These are phyloP conservation scores for Cyprinodon variegatus DNA, from an alignment of 2,113 vertebrate species.

Conservation along the genomic window DNA sequence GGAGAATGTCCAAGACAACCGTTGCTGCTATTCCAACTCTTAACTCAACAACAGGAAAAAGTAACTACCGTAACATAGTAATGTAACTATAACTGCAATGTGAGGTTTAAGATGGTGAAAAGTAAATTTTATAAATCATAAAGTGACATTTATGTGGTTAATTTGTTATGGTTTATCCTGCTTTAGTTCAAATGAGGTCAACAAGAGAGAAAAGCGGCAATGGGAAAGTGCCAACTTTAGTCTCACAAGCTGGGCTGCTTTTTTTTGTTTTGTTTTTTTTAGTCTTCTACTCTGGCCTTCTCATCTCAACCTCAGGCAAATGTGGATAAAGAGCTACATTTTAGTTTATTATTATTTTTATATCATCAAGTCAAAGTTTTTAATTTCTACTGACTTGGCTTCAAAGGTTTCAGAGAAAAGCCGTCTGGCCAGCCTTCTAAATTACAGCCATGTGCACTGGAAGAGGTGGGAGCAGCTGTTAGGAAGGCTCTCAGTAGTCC, in stretches of 20 bases:
- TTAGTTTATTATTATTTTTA: slow-evolving; percentile 66
- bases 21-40: slow-evolving; percentile 54
- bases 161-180: slow-evolving; percentile 49
- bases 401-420: slow-evolving; percentile 51
- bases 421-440: slow-evolving; percentile 53
- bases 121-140: slow-evolving; percentile 24
- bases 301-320: slow-evolving; percentile 31
- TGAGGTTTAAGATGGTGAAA: neutral
- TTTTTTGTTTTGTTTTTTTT: slow-evolving; percentile 16
- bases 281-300: slow-evolving; percentile 32
- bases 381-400: slow-evolving; percentile 66
- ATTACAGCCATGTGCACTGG: slow-evolving; percentile 64
- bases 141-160: slow-evolving; percentile 29
- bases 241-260: slow-evolving; percentile 54
- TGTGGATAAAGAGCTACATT: slow-evolving; percentile 28
- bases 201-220: slow-evolving; percentile 27
- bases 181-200: slow-evolving; percentile 42
- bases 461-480: slow-evolving; percentile 76
- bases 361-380: slow-evolving; percentile 62
- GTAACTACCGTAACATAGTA: slow-evolving; percentile 12
- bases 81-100: neutral
- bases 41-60: slow-evolving; percentile 44
- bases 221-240: slow-evolving; percentile 55
- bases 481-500: slow-evolving; percentile 66
- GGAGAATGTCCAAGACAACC: slow-evolving; percentile 71